A percentile compares a stretch with the other conserved stretches of the same genome.
Evolutionary conservation across 2,113 vertebrate genomes (phyloP).

Genomic region (Cyprinodon brontotheroides): DNA sequence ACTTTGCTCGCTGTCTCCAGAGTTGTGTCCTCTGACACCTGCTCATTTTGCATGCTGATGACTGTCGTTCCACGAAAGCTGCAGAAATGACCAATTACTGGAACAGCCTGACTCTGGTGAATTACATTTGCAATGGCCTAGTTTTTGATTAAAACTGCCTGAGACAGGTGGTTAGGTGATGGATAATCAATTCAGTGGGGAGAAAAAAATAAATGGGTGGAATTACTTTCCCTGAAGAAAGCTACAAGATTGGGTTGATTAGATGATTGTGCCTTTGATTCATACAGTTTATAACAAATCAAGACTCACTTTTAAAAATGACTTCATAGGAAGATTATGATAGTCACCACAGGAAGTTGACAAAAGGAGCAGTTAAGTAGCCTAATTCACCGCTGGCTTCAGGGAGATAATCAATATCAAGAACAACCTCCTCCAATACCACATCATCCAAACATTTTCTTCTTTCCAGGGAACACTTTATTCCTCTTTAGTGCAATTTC

Average conservation of each 20-base stretch:
- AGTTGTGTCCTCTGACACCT: slow-evolving; percentile 21
- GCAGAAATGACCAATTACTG: slow-evolving; percentile 28
- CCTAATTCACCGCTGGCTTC: background rate
- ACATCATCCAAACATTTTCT: background rate
- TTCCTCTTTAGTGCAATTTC: background rate
- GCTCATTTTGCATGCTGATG: slow-evolving; percentile 20
- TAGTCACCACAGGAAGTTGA: background rate
- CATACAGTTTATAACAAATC: background rate
- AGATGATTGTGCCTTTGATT: background rate
- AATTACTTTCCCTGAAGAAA: background rate
- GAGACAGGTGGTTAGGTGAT: background rate
- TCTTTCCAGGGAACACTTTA: background rate
- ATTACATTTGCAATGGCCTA: slow-evolving; percentile 20
- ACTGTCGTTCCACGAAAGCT: background rate
- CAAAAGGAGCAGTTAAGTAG: background rate
- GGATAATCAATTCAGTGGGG: background rate
- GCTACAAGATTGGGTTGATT: background rate
- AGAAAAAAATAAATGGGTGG: background rate
- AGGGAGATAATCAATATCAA: background rate
- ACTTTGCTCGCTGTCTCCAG: slow-evolving; percentile 13
- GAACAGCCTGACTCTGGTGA: slow-evolving; percentile 13
- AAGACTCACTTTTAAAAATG: background rate
- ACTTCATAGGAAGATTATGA: background rate
- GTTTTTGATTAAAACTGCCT: slow-evolving; percentile 23
- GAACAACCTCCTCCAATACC: background rate